Evolutionary conservation across 2,888 invertebrate species (phyloP), one percentile per base, ranked within the genome.

Genomic region (Platypus cylindrus): DNA sequence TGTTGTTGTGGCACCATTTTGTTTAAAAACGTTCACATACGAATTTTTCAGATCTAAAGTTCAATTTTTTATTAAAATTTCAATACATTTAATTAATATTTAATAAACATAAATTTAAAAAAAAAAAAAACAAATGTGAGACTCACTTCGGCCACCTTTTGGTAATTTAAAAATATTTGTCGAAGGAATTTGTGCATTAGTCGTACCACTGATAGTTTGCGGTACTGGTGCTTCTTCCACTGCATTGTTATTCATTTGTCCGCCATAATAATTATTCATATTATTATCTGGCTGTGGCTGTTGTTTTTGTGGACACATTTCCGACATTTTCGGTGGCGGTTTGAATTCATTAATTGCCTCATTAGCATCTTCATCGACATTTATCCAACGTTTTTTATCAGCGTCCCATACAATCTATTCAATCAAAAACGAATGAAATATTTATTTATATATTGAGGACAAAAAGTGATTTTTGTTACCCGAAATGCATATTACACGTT

Each of bases 371-470:
- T 73, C 80, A 56, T 85, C 85, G 26, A 75, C 73, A 64, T 93
- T 85, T 31, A 76, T 71, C 93, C 93, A 94, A 47, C 75, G 73
- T 57, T 90, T 84, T 52, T 71, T 74, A n/a, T 76, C 76, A 37
- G 78, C 69, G 66, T 93, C 90, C 91, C 91, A 94, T 34, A 93
- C 83, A 68, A 93, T 93, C 86, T 86, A 58, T 24, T 48, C n/a
- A n/a, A n/a, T n/a, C n/a, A n/a, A n/a, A n/a, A n/a, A n/a, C n/a
- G n/a, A n/a, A n/a, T n/a, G n/a, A n/a, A n/a, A n/a, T n/a, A n/a
- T n/a, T n/a, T n/a, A n/a, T n/a, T n/a, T n/a, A n/a, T n/a, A n/a
- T n/a, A n/a, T n/a, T n/a, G n/a, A n/a, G n/a, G n/a, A n/a, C n/a
- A n/a, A n/a, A n/a, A n/a, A n/a, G n/a, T n/a, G n/a, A n/a, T n/a